Percentiles rank a stretch among this genome's conserved stretches.
Conservation (phyloP, 2,888 invertebrate genomes). For the Drosophila longiperda region DNA sequence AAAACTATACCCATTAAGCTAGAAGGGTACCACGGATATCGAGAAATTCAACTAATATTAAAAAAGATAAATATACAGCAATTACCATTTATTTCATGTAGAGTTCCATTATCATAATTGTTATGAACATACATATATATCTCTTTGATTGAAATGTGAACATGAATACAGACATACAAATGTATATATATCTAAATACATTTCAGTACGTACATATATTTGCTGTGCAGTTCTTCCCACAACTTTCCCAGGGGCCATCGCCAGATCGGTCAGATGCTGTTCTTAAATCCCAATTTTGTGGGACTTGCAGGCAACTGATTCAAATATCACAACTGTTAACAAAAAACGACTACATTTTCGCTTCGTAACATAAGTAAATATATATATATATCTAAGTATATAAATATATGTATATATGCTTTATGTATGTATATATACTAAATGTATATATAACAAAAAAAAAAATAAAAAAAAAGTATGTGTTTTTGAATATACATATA, state of each 20-base stretch:
- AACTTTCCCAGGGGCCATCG: conserved; percentile 28
- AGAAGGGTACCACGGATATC: not conserved
- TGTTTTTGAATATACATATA: conserved; percentile 12
- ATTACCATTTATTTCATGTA: not conserved
- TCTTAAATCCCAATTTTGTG: conserved; percentile 9
- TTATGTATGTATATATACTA: conserved; percentile 12
- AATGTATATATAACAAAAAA: not conserved
- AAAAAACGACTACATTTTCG: conserved; percentile 67
- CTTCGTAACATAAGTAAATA: conserved; percentile 35
- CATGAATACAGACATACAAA: conserved; percentile 7
- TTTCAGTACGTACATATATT: conserved; percentile 15
- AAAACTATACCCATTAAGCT: not conserved
- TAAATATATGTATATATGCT: conserved; percentile 3
- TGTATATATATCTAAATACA: conserved; percentile 2
- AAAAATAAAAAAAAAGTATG: conserved; percentile 4
- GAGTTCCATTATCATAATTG: conserved; percentile 6
- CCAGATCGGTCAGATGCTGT: conserved; percentile 33
- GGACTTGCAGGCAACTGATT: conserved; percentile 46
- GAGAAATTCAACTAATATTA: not conserved
- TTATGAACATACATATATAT: conserved; percentile 4
- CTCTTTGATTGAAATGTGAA: conserved; percentile 14
- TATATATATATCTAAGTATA: conserved; percentile 17
- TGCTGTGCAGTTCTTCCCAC: conserved; percentile 31
- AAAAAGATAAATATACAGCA: not conserved
- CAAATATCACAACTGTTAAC: conserved; percentile 74